Evolutionary conservation across 92 coral and sea anemone genomes (phyloP).

Genomic region (Metridium senile): DNA sequence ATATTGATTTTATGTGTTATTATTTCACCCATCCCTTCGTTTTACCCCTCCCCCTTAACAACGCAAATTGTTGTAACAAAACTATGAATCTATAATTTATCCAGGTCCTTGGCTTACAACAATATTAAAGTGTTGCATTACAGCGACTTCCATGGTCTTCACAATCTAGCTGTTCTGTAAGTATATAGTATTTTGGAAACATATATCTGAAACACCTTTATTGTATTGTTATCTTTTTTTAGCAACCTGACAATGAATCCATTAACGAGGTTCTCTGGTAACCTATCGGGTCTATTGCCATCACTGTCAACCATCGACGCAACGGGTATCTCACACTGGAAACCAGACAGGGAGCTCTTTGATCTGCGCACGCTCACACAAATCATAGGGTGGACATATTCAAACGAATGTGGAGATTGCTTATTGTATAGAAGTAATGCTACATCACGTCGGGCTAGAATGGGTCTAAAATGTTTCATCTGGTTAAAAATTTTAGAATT

Average conservation of each 20-base stretch:
- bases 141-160: not conserved
- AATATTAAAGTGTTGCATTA: not conserved
- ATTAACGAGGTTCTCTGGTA: conserved; percentile 10
- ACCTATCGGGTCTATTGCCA: conserved; percentile 11
- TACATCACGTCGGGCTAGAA: too few species aligned
- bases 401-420: conserved; percentile 36
- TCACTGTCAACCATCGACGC: conserved; percentile 19
- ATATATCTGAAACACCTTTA: too few species aligned
- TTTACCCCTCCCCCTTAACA: too few species aligned
- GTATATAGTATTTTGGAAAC: not conserved
- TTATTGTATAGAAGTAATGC: conserved; percentile 31
- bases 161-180: not conserved
- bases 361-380: conserved; percentile 40
- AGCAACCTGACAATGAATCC: conserved; percentile 14
- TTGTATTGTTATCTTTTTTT: not conserved
- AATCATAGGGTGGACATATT: conserved; percentile 39
- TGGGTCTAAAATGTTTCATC: too few species aligned
- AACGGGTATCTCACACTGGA: conserved; percentile 33
- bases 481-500: too few species aligned
- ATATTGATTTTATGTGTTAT: not conserved
- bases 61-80: too few species aligned
- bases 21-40: too few species aligned
- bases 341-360: conserved; percentile 31
- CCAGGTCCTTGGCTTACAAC: not conserved
- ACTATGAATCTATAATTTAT: too few species aligned